Percentiles rank a stretch among this genome's conserved stretches.
Conservation (phyloP, 1,140 invertebrate genomes). For the Anastrepha obliqua region DNA sequence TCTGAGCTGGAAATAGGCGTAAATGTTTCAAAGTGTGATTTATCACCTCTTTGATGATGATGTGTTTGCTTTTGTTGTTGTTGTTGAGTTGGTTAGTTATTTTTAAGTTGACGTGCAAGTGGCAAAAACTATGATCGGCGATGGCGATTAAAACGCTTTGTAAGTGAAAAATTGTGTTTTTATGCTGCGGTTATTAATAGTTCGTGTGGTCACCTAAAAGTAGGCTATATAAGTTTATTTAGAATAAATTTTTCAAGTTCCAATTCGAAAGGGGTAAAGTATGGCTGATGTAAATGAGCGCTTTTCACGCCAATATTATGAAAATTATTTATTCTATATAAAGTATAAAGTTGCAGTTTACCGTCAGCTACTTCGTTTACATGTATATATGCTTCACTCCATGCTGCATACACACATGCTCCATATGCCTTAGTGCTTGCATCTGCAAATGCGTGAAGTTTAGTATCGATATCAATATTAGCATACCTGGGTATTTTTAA, state of each 20-base stretch:
- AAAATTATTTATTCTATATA: no score
- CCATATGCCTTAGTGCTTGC: background rate
- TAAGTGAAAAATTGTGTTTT: constrained; percentile 21
- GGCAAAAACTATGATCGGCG: background rate
- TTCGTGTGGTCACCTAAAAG: no score
- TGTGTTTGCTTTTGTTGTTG: background rate
- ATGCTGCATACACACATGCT: constrained; percentile 12
- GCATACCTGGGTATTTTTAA: background rate
- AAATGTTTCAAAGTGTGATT: constrained; percentile 49
- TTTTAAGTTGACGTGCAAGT: constrained; percentile 15
- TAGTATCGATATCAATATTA: background rate
- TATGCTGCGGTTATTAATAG: background rate
- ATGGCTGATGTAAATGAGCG: no score
- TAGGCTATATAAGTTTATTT: no score
- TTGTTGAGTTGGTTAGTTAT: constrained; percentile 7
- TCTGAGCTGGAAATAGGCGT: constrained; percentile 46
- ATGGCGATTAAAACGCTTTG: constrained; percentile 4
- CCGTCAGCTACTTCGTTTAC: no score
- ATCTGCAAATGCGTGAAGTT: background rate
- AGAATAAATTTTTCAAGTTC: no score
- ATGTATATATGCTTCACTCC: no score
- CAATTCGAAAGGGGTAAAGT: no score
- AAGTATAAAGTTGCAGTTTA: no score
- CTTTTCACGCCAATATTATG: no score
- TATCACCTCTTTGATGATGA: constrained; percentile 27